Evolutionary conservation across 2,888 invertebrate genomes (phyloP), one percentile per base, ranked within the genome.

Genomic region (Dorcus hopei): DNA sequence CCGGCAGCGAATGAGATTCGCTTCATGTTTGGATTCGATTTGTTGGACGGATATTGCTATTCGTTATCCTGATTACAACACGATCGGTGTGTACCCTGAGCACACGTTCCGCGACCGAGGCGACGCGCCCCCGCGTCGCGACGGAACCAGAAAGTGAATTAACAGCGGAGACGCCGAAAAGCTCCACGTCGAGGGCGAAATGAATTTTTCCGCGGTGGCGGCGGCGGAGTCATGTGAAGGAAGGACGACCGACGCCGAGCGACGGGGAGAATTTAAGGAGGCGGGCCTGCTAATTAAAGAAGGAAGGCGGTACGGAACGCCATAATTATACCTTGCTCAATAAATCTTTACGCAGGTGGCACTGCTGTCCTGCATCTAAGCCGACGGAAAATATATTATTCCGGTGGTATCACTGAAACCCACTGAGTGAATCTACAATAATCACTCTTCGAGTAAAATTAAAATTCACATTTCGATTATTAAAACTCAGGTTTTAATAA

Each of bases 11-110:
- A 52, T 61, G 49, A 51, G 58, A 52, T 58, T 50, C 54, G 64
- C 62, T 64, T 68, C 69, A 62, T 71, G 70, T 72, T 72, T 72
- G 70, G 71, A 72, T 74, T 72, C 74, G 71, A 74, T 74, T 74
- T 72, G 71, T 69, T 65, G 68, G 66, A 68, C 74, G 72, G 74
- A 74, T 72, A 74, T 74, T 74, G 73, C 69, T 68, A 70, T 73
- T 72, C 72, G 72, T 73, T 74, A 74, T 72, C 72, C 73, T 68
- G 73, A 74, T 74, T 71, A 72, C 68, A 64, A 68, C 63, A 67
- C 70, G 69, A 69, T 69, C 68, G 66, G 65, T 67, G 69, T 65
- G 61, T 66, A 64, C 59, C 59, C 59, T 61, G 50, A 9, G 42
- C 23, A 19, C 54, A 16, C 42, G 16, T 26, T 23, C 38, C 26